These are phyloP conservation scores for Torymus tubicola DNA, from an alignment of 2,888 invertebrate genomes.

Conservation along the genomic window DNA sequence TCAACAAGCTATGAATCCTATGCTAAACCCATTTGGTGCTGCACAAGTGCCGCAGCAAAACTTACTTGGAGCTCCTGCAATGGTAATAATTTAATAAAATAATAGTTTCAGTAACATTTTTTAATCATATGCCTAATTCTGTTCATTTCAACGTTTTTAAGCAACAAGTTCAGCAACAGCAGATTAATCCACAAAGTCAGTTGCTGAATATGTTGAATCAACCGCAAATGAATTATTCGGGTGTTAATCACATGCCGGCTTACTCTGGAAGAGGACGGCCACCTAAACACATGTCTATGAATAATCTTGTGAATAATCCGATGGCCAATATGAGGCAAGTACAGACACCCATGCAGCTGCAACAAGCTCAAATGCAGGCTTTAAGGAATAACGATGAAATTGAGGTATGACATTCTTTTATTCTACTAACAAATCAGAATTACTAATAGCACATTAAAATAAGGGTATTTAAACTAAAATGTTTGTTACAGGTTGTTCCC, in stretches of 20 bases:
- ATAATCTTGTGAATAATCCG: constrained; percentile 40
- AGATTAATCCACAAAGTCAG: constrained; percentile 72
- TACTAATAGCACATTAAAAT: neutral
- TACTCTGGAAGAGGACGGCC: constrained; percentile 58
- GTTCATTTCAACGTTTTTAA: constrained; percentile 10
- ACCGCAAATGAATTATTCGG: constrained; percentile 68
- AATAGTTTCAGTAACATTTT: neutral
- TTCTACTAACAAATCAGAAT: neutral
- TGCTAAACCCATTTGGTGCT: constrained; percentile 37
- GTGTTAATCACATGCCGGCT: constrained; percentile 55
- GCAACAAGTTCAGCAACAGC: constrained; percentile 37
- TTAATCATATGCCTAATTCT: neutral
- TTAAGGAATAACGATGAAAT: constrained; percentile 34
- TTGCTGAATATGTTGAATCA: constrained; percentile 73
- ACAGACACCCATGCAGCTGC: constrained; percentile 28
- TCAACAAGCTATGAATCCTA: constrained; percentile 59
- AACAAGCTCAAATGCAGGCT: constrained; percentile 24
- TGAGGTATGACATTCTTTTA: constrained; percentile 36
- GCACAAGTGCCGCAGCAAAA: constrained; percentile 22
- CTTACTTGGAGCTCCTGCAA: constrained; percentile 27
- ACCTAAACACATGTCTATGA: constrained; percentile 53
- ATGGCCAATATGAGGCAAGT: constrained; percentile 40
- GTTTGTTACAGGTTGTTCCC: constrained; percentile 39
- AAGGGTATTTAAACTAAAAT: neutral
- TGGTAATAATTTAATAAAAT: constrained; percentile 26